These are phyloP conservation scores for Barnardius zonarius DNA, from an alignment of 2,113 vertebrate genomes.

Conservation along the genomic window DNA sequence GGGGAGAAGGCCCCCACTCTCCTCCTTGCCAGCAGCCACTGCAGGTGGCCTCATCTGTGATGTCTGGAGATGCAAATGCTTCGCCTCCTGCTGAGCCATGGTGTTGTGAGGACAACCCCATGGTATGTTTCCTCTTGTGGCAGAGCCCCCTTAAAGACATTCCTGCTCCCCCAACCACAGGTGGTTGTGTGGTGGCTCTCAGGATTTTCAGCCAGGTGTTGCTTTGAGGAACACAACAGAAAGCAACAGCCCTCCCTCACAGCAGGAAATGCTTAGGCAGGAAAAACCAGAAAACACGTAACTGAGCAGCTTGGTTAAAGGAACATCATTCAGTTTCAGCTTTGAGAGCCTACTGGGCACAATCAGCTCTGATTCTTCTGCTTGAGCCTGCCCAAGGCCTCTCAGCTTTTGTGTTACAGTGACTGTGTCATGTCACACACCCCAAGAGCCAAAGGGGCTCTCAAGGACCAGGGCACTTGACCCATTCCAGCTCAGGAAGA, in stretches of 20 bases:
- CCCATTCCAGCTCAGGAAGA: neutral
- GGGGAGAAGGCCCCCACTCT: neutral
- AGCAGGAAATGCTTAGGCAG: neutral
- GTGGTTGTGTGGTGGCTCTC: rapidly evolving
- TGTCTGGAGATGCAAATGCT: no score
- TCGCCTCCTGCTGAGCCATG: no score
- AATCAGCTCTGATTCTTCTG: neutral
- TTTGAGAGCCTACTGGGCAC: neutral
- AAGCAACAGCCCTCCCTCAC: neutral
- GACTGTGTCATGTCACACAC: neutral
- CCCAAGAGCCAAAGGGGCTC: neutral
- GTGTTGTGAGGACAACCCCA: no score
- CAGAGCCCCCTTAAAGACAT: no score
- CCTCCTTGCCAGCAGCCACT: neutral
- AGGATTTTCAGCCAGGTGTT: neutral
- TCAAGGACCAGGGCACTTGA: neutral
- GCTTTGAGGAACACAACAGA: neutral
- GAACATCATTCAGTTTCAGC: neutral
- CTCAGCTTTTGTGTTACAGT: neutral
- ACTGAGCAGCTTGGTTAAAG: neutral
- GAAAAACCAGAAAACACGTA: neutral
- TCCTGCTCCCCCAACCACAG: no score
- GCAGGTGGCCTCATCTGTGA: neutral
- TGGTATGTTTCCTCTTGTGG: no score
- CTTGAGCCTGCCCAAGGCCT: neutral